Base-by-base conservation (phyloP, 23 tunicate genomes). In the Botrylloides violaceus region DNA sequence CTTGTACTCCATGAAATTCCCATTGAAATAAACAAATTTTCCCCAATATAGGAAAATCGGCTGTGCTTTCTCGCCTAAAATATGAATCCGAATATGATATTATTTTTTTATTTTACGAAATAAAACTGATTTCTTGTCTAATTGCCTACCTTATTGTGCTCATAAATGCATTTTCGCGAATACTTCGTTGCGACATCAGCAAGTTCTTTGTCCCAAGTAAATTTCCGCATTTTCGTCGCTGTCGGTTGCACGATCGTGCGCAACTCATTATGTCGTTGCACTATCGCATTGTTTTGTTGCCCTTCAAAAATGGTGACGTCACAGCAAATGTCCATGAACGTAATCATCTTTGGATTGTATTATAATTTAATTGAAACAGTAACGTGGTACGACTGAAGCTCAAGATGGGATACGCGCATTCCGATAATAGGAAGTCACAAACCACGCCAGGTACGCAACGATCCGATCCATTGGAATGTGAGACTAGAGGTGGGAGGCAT, bases 201-300 rank as follows among this genome's bases (percentile, higher is more conserved):
- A 49, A 81, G 50, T 18, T 81, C 85, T 1, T 73, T 36, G 61
- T 81, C 85, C 85, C 85, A 81, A 5, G 79, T 81, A 31, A 81
- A 49, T 48, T 65, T 61, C 24, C 71, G 39, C 85, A 81, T 73
- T 31, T 81, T 73, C 15, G 43, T 47, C 6, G 85, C 79, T 23
- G 49, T 55, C 0, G 85, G 85, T 19, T 38, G 36, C 1, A 74
- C 85, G 4, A 2, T 59, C 3, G 66, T 23, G 56, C 77, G 48
- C 32, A 76, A 43, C 2, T 18, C 20, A 27, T 76, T 76, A 28
- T 76, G 68, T 36, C 71, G 2, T 19, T 61, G 36, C 15, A 76
- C 80, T 15, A 76, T 61, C 6, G 49, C 57, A 35, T 21, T 21
- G 22, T 68, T 56, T 43, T 68, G 74, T 39, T 68, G 49, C 26